A percentile compares a stretch with the other conserved stretches of the same genome.
Conservation (phyloP, 2,888 invertebrate species). For the Labia minor region DNA sequence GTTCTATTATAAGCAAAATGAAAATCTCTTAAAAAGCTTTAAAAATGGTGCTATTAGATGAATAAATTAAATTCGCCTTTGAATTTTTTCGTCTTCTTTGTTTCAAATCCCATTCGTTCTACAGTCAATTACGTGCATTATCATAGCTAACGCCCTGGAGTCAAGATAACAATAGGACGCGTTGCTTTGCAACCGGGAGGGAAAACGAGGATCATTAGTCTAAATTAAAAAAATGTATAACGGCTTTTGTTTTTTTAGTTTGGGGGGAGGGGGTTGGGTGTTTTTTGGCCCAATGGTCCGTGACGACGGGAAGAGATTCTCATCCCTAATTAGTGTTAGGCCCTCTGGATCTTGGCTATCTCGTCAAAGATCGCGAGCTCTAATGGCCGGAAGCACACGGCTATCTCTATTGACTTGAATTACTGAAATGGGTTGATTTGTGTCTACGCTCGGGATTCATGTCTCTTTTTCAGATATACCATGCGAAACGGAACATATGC, state of each 20-base stretch:
- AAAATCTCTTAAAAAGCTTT: constrained; percentile 13
- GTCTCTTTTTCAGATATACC: no score
- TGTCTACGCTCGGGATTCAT: no score
- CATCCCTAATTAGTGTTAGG: not conserved
- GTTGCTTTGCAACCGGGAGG: constrained; percentile 1
- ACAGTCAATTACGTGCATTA: constrained; percentile 8
- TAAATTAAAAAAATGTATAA: constrained; percentile 13
- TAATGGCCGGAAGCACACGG: not conserved
- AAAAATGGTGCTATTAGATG: constrained; percentile 13
- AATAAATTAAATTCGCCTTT: constrained; percentile 13
- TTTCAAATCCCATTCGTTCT: constrained; percentile 8
- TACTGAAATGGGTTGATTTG: no score
- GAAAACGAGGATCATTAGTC: constrained; percentile 13
- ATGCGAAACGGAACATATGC: no score
- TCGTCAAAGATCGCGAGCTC: not conserved
- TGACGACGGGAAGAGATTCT: not conserved
- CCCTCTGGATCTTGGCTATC: not conserved
- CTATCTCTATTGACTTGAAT: not conserved
- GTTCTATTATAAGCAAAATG: constrained; percentile 2
- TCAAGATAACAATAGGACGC: constrained; percentile 7
- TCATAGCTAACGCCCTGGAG: constrained; percentile 8
- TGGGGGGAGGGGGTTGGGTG: not conserved
- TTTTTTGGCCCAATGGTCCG: constrained; percentile 8
- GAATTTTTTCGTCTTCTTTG: constrained; percentile 13
- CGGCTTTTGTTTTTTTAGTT: constrained; percentile 13